Conservation (phyloP, 2,888 invertebrate species). For the Ditula angustiorana region DNA sequence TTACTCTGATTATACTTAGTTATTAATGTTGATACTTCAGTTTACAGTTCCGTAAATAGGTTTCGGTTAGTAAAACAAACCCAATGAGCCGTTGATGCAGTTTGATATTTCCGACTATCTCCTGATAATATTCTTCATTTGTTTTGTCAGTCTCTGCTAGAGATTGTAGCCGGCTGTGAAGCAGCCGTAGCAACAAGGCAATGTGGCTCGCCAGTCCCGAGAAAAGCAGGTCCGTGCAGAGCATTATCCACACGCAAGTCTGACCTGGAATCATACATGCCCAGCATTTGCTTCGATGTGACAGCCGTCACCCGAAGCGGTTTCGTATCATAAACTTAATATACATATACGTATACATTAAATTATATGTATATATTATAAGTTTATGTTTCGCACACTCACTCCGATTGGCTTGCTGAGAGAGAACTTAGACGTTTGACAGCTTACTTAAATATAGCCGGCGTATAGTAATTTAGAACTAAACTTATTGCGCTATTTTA, state of each 20-base stretch:
- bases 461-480: not conserved
- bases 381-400: not conserved
- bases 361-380: too few species aligned
- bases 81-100: conserved; percentile 75
- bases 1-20: too few species aligned
- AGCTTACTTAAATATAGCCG: not conserved
- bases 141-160: conserved; percentile 54
- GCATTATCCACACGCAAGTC: conserved; percentile 77
- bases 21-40: not conserved
- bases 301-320: too few species aligned
- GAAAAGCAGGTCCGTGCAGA: conserved; percentile 73
- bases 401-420: not conserved
- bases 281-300: not conserved
- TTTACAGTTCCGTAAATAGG: not conserved
- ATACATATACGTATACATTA: too few species aligned
- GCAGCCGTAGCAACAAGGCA: conserved; percentile 64
- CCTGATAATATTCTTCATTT: conserved; percentile 64
- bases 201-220: conserved; percentile 79
- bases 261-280: conserved; percentile 55
- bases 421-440: not conserved
- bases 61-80: conserved; percentile 46
- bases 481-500: not conserved
- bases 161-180: conserved; percentile 65
- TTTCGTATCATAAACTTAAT: too few species aligned
- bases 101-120: conserved; percentile 68